Evolutionary conservation across 37 sponge, comb jelly and placozoan species (phyloP).

Genomic region (Halichondria panicea): DNA sequence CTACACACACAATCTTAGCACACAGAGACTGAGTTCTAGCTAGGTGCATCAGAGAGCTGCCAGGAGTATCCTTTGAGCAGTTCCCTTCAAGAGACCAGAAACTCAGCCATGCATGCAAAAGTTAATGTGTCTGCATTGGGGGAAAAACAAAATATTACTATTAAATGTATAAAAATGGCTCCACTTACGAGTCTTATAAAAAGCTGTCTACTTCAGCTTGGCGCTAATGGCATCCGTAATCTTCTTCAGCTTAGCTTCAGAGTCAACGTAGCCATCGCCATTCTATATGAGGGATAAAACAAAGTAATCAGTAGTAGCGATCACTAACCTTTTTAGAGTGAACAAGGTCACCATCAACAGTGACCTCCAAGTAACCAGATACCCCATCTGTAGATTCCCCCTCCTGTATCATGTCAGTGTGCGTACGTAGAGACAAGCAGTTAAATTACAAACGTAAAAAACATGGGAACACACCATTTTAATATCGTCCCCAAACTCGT

Average conservation of each 20-base stretch:
- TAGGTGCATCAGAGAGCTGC: constrained; percentile 52
- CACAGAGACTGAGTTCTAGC: too few relatives aligned
- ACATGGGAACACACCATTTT: constrained; percentile 36
- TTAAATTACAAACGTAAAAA: not conserved
- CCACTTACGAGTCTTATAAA: not conserved
- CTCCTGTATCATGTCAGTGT: not conserved
- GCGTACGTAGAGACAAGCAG: not conserved
- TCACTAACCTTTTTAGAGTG: constrained; percentile 85
- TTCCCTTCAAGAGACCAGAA: constrained; percentile 25
- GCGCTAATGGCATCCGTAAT: constrained; percentile 58
- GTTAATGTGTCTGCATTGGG: constrained; percentile 1
- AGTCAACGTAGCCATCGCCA: constrained; percentile 83
- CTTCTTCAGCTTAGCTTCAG: constrained; percentile 72
- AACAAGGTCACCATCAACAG: constrained; percentile 52
- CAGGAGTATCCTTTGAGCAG: constrained; percentile 45
- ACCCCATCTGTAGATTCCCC: constrained; percentile 57
- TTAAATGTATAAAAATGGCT: not conserved
- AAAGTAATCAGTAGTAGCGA: too few relatives aligned
- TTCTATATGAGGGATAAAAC: constrained; percentile 16
- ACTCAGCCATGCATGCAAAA: not conserved
- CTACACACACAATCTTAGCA: too few relatives aligned
- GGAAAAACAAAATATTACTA: not conserved
- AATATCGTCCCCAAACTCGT: constrained; percentile 48
- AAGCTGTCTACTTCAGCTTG: constrained; percentile 37
- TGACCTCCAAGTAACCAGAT: constrained; percentile 82